phyloP scores from a whole-genome alignment of 2,888 invertebrate species.

The Leucoma salicis region DNA sequence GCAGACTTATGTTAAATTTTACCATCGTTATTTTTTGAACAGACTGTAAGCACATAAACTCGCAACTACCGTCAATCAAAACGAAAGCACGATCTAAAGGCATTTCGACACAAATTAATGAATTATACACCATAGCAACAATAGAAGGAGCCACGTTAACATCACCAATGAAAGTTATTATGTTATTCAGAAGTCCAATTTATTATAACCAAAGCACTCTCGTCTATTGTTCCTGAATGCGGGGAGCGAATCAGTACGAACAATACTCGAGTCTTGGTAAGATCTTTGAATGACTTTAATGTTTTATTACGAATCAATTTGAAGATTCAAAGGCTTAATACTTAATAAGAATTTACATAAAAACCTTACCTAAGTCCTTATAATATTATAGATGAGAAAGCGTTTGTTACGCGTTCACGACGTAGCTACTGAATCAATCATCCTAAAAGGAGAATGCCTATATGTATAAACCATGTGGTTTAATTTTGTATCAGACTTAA shows the following conservation, averaged over 20 bases:
- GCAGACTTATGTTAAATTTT: too few relatives aligned
- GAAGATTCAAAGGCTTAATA: conserved; percentile 4
- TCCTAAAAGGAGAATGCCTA: too few relatives aligned
- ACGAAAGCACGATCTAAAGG: conserved; percentile 8
- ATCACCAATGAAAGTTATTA: conserved; percentile 48
- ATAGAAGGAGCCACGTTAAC: conserved; percentile 39
- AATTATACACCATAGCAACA: conserved; percentile 40
- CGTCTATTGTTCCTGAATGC: conserved; percentile 42
- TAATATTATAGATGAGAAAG: too few relatives aligned
- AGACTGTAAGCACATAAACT: too few relatives aligned
- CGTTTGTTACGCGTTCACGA: too few relatives aligned
- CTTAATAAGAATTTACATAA: too few relatives aligned
- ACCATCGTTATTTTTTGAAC: too few relatives aligned
- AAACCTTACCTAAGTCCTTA: too few relatives aligned
- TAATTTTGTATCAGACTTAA: too few relatives aligned
- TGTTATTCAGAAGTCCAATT: conserved; percentile 43
- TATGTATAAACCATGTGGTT: too few relatives aligned
- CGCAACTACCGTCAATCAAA: too few relatives aligned
- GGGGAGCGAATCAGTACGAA: conserved; percentile 23
- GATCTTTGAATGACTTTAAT: conserved; percentile 17
- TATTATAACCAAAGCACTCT: conserved; percentile 47
- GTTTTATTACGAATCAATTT: conserved; percentile 18
- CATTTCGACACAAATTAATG: conserved; percentile 36
- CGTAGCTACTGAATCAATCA: too few relatives aligned
- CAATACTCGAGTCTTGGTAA: conserved; percentile 15